A percentile compares a stretch with the other conserved stretches of the same genome.
phyloP scores from a whole-genome alignment of 2,888 invertebrate genomes.

The Epiblema foenella region DNA sequence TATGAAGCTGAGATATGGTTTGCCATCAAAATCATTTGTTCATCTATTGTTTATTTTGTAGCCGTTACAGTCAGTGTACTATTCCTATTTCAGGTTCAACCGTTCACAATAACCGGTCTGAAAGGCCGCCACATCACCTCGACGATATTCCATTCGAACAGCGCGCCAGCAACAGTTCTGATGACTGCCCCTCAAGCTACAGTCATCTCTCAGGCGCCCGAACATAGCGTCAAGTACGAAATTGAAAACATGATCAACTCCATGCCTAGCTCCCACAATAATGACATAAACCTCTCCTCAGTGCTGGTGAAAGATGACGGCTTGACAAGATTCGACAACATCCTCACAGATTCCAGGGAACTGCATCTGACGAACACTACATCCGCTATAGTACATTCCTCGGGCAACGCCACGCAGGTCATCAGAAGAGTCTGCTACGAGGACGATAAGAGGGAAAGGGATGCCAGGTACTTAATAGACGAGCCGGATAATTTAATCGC shows the following conservation, averaged over 20 bases:
- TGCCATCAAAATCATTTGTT: no score
- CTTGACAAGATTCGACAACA: conserved; percentile 67
- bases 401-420: conserved; percentile 75
- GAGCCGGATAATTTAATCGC: conserved; percentile 66
- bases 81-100: conserved; percentile 65
- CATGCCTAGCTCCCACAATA: conserved; percentile 57
- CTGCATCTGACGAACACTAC: conserved; percentile 68
- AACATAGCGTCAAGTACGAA: conserved; percentile 68
- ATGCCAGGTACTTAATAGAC: conserved; percentile 63
- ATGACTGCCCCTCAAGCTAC: conserved; percentile 75
- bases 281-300: conserved; percentile 63
- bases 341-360: conserved; percentile 70
- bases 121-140: conserved; percentile 75
- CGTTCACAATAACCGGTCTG: conserved; percentile 70
- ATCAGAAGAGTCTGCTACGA: conserved; percentile 75
- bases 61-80: no score
- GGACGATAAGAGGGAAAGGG: conserved; percentile 61
- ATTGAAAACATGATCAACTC: conserved; percentile 73
- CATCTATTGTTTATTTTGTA: no score
- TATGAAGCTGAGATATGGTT: no score
- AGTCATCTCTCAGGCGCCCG: conserved; percentile 73
- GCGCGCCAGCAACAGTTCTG: conserved; percentile 74
- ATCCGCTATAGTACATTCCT: conserved; percentile 72
- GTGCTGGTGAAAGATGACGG: conserved; percentile 73
- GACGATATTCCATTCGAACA: conserved; percentile 73